Base-by-base conservation (phyloP, 2,888 invertebrate species). In the Callyntrura guangdongensis region DNA sequence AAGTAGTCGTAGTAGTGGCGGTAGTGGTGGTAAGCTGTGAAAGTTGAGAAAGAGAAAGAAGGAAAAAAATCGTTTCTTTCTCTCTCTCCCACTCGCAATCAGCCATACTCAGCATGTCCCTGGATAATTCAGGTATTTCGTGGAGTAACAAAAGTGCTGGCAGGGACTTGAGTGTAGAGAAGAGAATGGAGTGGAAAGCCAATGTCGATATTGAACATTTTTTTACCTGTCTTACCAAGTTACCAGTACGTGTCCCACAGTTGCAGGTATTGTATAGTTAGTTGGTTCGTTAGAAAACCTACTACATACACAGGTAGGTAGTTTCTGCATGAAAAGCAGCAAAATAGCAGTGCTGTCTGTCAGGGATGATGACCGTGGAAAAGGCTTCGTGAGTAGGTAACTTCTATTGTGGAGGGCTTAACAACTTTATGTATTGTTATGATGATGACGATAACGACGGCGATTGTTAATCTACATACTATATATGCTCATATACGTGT, bases 51-150 rank as follows among this genome's bases (percentile, higher is more conserved):
- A 27, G 56, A 49, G 53, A 36, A 84, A 84, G 67, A 47, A 69
- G 67, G 69, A 74, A 85, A 86, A 88, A 81, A 82, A 82, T 72
- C 59, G 67, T 67, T 79, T 74, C 56, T 85, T 81, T 61, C 69
- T 45, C 69, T 64, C 17, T 47, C 20, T 36, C 85, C n/a, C n/a
- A n/a, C n/a, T n/a, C n/a, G n/a, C n/a, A n/a, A n/a, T n/a, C n/a
- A n/a, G n/a, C n/a, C n/a, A n/a, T n/a, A n/a, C n/a, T 56, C 90
- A 20, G 64, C 77, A 77, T 47, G 67, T 22, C 56, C 69, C 79
- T 36, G 72, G 56, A 25, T 72, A 81, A 81, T 81, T 36, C 69
- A 36, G 49, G 72, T 83, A 67, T 36, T 36, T 6, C 36, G 36
- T 36, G 36, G 36, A n/a, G n/a, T n/a, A n/a, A 36, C 36, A 36